Base-by-base conservation (phyloP, 2,888 invertebrate genomes). In the Bombyx huttoni region DNA sequence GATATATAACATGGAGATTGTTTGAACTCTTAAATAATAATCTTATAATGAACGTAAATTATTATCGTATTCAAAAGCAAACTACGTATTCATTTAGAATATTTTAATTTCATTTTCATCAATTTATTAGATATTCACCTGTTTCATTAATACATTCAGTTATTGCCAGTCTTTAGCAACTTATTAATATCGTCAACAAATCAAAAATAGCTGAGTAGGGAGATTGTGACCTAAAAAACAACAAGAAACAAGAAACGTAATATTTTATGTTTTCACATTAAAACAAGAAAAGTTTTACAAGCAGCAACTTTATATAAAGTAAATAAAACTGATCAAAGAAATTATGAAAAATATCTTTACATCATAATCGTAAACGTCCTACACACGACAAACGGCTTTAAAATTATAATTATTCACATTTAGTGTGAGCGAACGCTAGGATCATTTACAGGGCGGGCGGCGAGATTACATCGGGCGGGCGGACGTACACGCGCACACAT, bases 401-500 rank as follows among this genome's bases (percentile, higher is more conserved):
- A 72, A 64, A 67, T 70, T 68, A 67, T 68, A 70, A 70, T 75
- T 67, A 73, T 70, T 70, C 63, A 64, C 65, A 69, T 67, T 67
- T 72, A 75, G 69, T 73, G 65, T 64, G 58, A 61, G 68, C 63
- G 59, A 58, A 59, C 55, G 52, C 60, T 62, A 58, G 66, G 65
- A 62, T 64, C 65, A 60, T 53, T 61, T 53, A 53, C 55, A 52
- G 58, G 63, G 60, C 63, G 65, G 60, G 58, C 64, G 63, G 65
- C 59, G 68, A 62, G 73, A 68, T 67, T 62, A 61, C 60, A 61
- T 58, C 57, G 65, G 67, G 65, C 64, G 65, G 65, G 65, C 62
- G 66, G 69, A 65, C 65, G 62, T 65, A 69, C 68, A 71, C 67
- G 66, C 70, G 70, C 71, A 73, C 74, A 67, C 71, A 73, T 65